These are phyloP conservation scores for Bombus breviceps DNA, from an alignment of 1,140 invertebrate species.

Conservation along the genomic window DNA sequence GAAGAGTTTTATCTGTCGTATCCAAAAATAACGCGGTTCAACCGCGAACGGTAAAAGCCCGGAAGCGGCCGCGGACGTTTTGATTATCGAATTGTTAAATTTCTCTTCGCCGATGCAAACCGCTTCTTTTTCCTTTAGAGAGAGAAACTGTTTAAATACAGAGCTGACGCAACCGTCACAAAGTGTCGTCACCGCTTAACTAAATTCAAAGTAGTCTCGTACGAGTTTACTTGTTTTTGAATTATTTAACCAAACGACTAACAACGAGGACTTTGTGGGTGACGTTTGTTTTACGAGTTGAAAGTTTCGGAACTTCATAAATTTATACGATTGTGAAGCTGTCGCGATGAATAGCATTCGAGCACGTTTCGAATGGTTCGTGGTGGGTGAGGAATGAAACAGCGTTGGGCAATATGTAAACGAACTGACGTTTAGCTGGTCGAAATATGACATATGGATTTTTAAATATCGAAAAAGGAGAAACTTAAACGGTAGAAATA, in stretches of 20 bases:
- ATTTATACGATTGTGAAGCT: not conserved
- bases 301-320: not conserved
- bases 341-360: not conserved
- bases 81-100: slow-evolving; percentile 50
- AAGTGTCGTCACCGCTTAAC: not conserved
- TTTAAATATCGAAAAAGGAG: not conserved
- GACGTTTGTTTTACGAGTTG: not conserved
- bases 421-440: not conserved
- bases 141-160: not conserved
- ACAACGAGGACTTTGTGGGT: not conserved
- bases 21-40: slow-evolving; percentile 40
- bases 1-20: slow-evolving; percentile 38
- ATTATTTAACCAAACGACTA: not conserved
- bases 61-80: slow-evolving; percentile 38
- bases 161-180: not conserved
- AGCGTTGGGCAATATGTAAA: slow-evolving; percentile 12
- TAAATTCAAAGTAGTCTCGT: no score
- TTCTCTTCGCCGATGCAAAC: not conserved
- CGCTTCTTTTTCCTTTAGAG: not conserved
- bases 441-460: not conserved
- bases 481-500: not conserved
- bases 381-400: not conserved
- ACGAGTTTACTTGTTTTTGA: not conserved
- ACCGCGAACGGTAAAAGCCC: slow-evolving; percentile 46
- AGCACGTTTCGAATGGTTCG: not conserved